Conservation (phyloP, 2,113 vertebrate species). For the Nothobranchius kuhntae region DNA sequence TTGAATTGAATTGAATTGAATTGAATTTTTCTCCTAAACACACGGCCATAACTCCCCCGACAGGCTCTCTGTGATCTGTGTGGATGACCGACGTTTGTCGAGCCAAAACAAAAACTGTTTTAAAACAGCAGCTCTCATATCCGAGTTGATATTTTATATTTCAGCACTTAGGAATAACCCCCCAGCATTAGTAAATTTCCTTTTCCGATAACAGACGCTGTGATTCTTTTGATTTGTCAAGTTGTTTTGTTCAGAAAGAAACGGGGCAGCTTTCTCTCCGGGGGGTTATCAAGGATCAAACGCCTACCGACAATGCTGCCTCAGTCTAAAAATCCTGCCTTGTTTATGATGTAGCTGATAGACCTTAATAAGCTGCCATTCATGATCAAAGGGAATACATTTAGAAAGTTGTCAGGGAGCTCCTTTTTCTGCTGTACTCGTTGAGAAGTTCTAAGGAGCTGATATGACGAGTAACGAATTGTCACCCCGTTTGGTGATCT, state of each 20-base stretch:
- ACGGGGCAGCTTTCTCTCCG: not conserved
- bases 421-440: constrained; percentile 17
- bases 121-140: no score
- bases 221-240: constrained; percentile 9
- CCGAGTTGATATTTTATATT: no score
- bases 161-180: not conserved
- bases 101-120: no score
- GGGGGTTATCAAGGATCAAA: constrained; percentile 20
- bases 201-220: constrained; percentile 1
- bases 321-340: constrained; percentile 10
- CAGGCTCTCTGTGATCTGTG: no score
- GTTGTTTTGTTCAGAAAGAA: constrained; percentile 24
- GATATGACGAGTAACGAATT: constrained; percentile 7
- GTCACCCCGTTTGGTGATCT: not conserved
- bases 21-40: no score
- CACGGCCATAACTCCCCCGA: no score
- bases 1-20: no score
- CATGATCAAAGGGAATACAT: constrained; percentile 52
- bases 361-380: constrained; percentile 22
- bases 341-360: constrained; percentile 21
- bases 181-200: not conserved
- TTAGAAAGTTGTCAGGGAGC: constrained; percentile 13
- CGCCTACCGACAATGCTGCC: not conserved
- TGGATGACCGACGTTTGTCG: no score
- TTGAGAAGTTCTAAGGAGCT: constrained; percentile 8